A percentile compares a stretch with the other conserved stretches of the same genome.
phyloP scores from a whole-genome alignment of 2,888 invertebrate species.

The Cosmopolites sordidus region DNA sequence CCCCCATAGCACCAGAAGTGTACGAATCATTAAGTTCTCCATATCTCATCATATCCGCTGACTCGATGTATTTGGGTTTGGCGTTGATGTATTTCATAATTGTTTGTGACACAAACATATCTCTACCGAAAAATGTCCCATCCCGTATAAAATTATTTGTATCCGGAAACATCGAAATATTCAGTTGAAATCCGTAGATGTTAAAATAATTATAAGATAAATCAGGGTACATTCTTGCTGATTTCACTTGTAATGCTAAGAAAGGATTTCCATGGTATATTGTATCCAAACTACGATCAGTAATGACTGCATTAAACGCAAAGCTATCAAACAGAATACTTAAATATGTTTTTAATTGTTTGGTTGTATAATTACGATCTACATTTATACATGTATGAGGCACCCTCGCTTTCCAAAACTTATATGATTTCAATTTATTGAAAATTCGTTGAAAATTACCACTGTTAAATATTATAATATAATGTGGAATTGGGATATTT shows the following conservation, averaged over 20 bases:
- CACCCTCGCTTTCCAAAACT: not conserved
- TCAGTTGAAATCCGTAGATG: not conserved
- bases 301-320: not conserved
- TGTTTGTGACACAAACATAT: not conserved
- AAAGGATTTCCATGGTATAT: not conserved
- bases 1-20: not conserved
- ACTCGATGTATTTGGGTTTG: too few relatives aligned
- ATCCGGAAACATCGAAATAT: not conserved
- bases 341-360: not conserved
- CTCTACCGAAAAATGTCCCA: not conserved
- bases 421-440: too few relatives aligned
- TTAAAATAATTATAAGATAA: not conserved
- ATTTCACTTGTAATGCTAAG: not conserved
- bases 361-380: not conserved
- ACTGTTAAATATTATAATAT: too few relatives aligned
- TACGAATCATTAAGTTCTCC: not conserved
- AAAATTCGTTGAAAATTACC: too few relatives aligned
- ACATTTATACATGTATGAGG: not conserved
- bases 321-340: not conserved
- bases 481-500: too few relatives aligned
- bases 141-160: not conserved
- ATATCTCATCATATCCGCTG: not conserved
- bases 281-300: not conserved
- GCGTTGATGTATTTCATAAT: not conserved
- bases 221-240: too few relatives aligned